Conservation (phyloP, 2,888 invertebrate species). For the Nineta flava region DNA sequence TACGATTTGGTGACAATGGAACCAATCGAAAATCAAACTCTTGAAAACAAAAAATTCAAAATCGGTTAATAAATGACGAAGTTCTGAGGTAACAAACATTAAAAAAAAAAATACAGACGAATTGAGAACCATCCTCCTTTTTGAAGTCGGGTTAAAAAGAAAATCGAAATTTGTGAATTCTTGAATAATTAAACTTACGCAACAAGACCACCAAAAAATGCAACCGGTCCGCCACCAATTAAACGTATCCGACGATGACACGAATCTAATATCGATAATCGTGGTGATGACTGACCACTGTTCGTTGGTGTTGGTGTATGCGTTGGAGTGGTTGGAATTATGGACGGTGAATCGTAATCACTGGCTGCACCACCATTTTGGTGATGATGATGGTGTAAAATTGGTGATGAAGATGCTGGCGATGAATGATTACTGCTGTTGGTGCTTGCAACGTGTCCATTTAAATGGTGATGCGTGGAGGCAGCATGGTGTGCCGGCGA, state of each 20-base stretch:
- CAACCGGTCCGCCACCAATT: constrained; percentile 48
- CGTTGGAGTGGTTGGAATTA: too few relatives aligned
- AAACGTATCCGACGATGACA: constrained; percentile 57
- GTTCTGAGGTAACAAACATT: too few relatives aligned
- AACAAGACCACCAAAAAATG: constrained; percentile 50
- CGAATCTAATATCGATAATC: constrained; percentile 51
- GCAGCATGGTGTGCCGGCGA: neutral
- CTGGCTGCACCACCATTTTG: constrained; percentile 11
- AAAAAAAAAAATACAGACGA: too few relatives aligned
- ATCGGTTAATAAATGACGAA: too few relatives aligned
- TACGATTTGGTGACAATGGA: too few relatives aligned
- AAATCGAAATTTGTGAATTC: too few relatives aligned
- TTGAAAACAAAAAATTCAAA: too few relatives aligned
- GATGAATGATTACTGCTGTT: neutral
- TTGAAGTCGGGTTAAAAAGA: too few relatives aligned
- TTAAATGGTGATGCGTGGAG: neutral
- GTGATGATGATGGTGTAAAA: neutral
- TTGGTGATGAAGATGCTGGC: neutral
- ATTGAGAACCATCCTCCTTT: too few relatives aligned
- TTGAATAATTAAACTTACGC: constrained; percentile 38
- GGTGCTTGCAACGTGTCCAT: neutral
- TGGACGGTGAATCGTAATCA: neutral
- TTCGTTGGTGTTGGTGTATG: constrained; percentile 20
- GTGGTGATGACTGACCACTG: constrained; percentile 30
- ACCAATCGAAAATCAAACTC: too few relatives aligned